These are phyloP conservation scores for Lagopus leucura DNA, from an alignment of 2,113 vertebrate species.

Conservation along the genomic window DNA sequence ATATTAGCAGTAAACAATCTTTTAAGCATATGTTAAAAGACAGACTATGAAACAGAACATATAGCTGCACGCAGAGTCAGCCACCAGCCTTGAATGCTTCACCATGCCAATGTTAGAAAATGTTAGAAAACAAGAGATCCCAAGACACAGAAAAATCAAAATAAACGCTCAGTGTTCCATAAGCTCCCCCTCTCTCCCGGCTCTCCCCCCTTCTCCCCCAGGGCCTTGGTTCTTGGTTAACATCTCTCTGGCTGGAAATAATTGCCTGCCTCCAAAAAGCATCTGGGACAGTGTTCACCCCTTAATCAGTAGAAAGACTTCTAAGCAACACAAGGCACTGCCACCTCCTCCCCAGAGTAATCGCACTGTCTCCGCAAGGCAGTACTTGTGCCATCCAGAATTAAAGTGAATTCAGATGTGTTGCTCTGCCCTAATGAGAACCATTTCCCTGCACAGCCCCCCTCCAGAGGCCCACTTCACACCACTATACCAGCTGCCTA, in stretches of 20 bases:
- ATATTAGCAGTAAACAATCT: background rate
- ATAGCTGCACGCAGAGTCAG: background rate
- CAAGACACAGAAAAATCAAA: background rate
- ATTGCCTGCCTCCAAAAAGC: slow-evolving; percentile 43
- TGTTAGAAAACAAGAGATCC: background rate
- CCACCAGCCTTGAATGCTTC: background rate
- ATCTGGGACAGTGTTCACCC: background rate
- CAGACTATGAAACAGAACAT: background rate
- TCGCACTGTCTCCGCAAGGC: background rate
- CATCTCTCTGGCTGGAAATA: slow-evolving; percentile 28
- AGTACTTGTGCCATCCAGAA: background rate
- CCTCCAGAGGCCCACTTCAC: background rate
- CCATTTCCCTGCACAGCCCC: background rate
- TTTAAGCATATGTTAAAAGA: background rate
- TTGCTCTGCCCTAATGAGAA: background rate
- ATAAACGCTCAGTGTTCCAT: background rate
- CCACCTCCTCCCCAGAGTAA: slow-evolving; percentile 46
- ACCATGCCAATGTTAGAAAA: background rate
- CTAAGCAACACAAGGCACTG: slow-evolving; percentile 25
- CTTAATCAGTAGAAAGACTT: slow-evolving; percentile 39
- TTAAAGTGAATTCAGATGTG: background rate
- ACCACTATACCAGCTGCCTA: background rate
- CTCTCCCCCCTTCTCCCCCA: background rate
- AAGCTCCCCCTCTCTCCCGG: background rate
- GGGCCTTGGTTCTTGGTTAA: slow-evolving; percentile 20